Conservation (phyloP, 2,888 invertebrate genomes). For the Apamea anceps region DNA sequence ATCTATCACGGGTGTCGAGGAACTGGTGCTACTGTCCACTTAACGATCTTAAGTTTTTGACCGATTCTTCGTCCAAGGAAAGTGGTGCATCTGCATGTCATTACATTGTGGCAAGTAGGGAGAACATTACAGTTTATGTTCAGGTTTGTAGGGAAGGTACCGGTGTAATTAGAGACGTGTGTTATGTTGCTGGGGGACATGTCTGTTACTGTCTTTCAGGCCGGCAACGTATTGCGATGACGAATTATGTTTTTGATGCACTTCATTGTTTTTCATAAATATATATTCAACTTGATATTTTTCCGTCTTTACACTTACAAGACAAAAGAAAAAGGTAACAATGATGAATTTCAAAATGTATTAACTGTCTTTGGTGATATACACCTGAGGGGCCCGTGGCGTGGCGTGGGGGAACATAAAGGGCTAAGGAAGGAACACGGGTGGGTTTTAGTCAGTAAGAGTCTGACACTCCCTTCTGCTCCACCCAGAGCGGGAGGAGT, state of each 20-base stretch:
- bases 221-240: neutral
- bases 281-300: neutral
- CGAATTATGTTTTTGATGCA: neutral
- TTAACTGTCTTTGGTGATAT: neutral
- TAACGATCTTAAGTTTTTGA: slow-evolving; percentile 58
- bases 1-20: slow-evolving; percentile 59
- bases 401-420: too few relatives aligned
- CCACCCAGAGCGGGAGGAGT: too few relatives aligned
- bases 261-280: neutral
- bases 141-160: fast-evolving
- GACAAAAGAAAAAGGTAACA: neutral
- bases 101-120: neutral
- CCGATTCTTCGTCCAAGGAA: slow-evolving; percentile 12
- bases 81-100: slow-evolving; percentile 46
- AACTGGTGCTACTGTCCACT: slow-evolving; percentile 52
- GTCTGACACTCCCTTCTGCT: too few relatives aligned
- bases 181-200: neutral
- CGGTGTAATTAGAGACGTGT: neutral
- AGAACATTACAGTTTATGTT: neutral
- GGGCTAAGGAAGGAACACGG: too few relatives aligned
- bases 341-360: neutral
- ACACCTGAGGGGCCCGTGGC: too few relatives aligned
- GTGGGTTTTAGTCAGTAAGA: too few relatives aligned
- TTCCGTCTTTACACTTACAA: neutral
- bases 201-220: neutral